Evolutionary conservation across 2,113 vertebrate genomes (phyloP).

Genomic region (Microcebus lehilahytsara): DNA sequence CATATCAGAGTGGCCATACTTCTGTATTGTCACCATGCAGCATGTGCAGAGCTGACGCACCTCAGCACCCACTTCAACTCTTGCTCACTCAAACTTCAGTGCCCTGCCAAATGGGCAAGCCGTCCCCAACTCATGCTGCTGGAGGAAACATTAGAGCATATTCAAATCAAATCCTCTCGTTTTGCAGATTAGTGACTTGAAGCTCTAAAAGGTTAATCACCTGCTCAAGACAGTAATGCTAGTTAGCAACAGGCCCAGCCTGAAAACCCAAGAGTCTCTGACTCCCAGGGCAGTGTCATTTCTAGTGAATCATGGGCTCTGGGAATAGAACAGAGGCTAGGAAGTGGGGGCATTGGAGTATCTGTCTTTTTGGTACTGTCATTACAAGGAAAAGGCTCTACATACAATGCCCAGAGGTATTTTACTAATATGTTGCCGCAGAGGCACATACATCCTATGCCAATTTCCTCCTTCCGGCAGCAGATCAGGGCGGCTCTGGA

Average conservation of each 20-base stretch:
- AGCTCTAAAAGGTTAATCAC: conserved; percentile 41
- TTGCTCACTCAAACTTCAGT: not conserved
- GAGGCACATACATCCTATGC: rapidly evolving
- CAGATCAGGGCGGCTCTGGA: not conserved
- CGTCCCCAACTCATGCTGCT: not conserved
- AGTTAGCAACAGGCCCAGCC: not conserved
- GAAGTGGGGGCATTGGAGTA: rapidly evolving
- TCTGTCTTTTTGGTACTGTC: not conserved
- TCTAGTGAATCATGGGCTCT: not conserved
- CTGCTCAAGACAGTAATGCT: not conserved
- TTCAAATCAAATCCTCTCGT: not conserved
- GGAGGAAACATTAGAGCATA: not conserved
- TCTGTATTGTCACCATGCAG: rapidly evolving
- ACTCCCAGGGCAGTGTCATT: not conserved
- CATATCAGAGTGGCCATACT: not conserved
- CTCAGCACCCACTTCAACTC: rapidly evolving
- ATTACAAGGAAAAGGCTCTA: not conserved
- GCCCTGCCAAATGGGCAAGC: not conserved
- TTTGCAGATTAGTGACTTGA: conserved; percentile 26
- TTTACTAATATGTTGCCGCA: conserved; percentile 3
- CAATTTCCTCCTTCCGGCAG: not conserved
- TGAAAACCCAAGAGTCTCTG: not conserved
- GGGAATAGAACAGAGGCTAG: not conserved
- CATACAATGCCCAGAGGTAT: not conserved
- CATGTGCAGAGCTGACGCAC: not conserved